Evolutionary conservation across 2,888 invertebrate species (phyloP), one percentile per base, ranked within the genome.

Genomic region (Clusia tigrina): DNA sequence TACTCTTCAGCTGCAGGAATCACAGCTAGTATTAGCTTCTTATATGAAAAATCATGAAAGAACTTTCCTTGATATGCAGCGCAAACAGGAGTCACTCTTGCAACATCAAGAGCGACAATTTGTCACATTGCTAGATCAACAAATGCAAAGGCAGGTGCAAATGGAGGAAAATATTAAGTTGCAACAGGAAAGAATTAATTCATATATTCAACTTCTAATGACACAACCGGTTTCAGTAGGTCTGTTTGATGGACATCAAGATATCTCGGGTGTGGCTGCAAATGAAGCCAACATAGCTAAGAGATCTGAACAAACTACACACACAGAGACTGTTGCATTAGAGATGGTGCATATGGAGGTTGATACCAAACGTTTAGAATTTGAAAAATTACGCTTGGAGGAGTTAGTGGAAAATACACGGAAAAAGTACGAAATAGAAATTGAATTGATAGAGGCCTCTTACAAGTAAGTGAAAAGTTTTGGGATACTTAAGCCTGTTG

Each of bases 131-230:
- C 61, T 84, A 1, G 78, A 82, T 25, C 82, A 83, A 38, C 84
- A 84, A 64, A 55, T 84, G 23, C 69, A 76, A 18, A 76, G 84
- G 1, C 84, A 84, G 59, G 77, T 74, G 55, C 78, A 82, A 65
- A 68, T 84, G 64, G 84, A 84, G 69, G 78, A 78, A 32, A 74
- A 76, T 20, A 83, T 84, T 12, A 78, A 78, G 46, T 69, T 76
- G 3, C 84, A 84, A 62, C 84, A 84, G 59, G 81, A 84, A 3
- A 74, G 84, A 2, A 83, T 84, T 15, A 84, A 81, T 61, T 71
- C 77, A 37, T 82, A 84, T 38, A 75, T 84, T 9, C 82, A 84
- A 46, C 63, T 83, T 1, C 67, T 84, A 65, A 79, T 84, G 81
- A 70, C 74, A 0, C 83, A 83, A 26, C 81, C 83, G 2, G 38